Conservation (phyloP, 2,888 invertebrate genomes). For the Prosopocoilus inquinatus region DNA sequence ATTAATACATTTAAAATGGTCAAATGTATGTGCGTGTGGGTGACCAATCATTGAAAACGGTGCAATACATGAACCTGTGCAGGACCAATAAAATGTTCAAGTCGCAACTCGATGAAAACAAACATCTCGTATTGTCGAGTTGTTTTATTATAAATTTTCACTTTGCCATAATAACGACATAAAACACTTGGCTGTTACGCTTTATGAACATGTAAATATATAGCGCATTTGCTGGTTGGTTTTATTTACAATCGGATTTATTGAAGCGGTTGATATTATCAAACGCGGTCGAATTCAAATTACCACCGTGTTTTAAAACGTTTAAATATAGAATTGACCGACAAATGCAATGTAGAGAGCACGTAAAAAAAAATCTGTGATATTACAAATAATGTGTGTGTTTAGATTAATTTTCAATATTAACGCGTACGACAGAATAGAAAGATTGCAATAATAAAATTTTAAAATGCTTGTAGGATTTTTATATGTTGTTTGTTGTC, state of each 20-base stretch:
- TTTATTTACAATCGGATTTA: no score
- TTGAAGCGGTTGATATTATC: neutral
- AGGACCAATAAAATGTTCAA: no score
- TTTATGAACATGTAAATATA: neutral
- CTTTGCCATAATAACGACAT: no score
- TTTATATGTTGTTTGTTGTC: no score
- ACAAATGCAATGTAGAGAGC: slow-evolving; percentile 12
- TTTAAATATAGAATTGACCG: neutral
- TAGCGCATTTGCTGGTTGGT: neutral
- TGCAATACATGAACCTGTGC: no score
- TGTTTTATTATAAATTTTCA: no score
- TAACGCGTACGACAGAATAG: slow-evolving; percentile 5
- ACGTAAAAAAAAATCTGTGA: slow-evolving; percentile 20
- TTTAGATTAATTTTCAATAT: slow-evolving; percentile 18
- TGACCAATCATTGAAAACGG: no score
- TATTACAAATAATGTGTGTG: slow-evolving; percentile 21
- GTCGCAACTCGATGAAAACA: no score
- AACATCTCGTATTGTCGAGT: no score
- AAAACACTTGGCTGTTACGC: neutral
- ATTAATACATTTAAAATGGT: no score
- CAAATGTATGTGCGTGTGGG: no score
- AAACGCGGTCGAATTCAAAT: neutral
- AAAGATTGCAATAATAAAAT: neutral
- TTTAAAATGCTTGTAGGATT: neutral
- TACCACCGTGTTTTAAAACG: neutral